Percentiles rank a stretch among this genome's conserved stretches.
phyloP scores from a whole-genome alignment of 2,113 vertebrate genomes.

The Naja naja region DNA sequence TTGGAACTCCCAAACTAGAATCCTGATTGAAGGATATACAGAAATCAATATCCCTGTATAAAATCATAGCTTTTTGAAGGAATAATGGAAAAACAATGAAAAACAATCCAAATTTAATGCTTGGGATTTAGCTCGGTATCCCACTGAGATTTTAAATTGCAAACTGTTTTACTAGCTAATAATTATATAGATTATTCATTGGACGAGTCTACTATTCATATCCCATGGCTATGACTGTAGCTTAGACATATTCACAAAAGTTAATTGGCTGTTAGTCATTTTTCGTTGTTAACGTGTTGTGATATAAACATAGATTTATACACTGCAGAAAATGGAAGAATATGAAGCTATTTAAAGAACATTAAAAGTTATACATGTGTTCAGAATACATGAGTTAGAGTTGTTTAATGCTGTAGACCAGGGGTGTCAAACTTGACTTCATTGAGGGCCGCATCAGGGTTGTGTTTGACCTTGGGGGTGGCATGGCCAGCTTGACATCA shows the following conservation, averaged over 20 bases:
- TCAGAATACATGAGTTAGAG: background rate
- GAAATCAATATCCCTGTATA: background rate
- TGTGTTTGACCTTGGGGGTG: no score
- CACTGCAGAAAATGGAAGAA: background rate
- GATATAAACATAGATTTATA: background rate
- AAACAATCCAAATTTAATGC: background rate
- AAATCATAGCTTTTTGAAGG: background rate
- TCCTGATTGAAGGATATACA: background rate
- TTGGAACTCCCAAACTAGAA: background rate
- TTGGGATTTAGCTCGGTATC: background rate
- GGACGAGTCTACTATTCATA: background rate
- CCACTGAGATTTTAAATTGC: background rate
- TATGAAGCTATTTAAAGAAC: background rate
- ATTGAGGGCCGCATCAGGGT: no score
- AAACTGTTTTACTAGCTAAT: background rate
- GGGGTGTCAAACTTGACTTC: no score
- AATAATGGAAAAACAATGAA: background rate
- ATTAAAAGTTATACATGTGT: background rate
- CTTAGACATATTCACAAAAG: background rate
- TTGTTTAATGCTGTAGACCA: background rate
- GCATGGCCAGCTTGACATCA: no score
- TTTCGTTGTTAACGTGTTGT: background rate
- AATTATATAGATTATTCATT: slow-evolving; percentile 13
- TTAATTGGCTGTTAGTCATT: slow-evolving; percentile 8
- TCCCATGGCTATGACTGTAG: background rate